phyloP scores from a whole-genome alignment of 35 echinoderm and acorn worm species.

The Stichopus chloronotus region DNA sequence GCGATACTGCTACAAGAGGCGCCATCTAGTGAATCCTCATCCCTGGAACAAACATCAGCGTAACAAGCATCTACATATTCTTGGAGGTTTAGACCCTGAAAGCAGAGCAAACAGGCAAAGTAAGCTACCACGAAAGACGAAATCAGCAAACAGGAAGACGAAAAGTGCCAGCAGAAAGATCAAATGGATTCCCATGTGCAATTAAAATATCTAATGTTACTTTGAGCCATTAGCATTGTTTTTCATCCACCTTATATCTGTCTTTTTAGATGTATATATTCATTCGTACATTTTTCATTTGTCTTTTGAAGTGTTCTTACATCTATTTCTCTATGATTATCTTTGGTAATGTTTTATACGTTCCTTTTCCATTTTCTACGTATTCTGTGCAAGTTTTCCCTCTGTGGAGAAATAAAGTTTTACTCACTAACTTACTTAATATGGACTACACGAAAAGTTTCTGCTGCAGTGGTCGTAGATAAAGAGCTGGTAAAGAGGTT shows the following conservation, averaged over 20 bases:
- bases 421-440: no score
- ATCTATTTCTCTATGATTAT: neutral
- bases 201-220: no score
- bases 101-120: neutral
- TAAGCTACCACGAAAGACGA: neutral
- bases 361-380: no score
- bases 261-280: neutral
- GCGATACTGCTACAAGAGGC: constrained; percentile 71
- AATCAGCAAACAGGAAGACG: neutral
- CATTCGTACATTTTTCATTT: neutral
- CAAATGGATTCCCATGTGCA: no score
- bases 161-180: neutral
- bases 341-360: no score
- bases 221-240: neutral
- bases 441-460: no score
- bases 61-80: constrained; percentile 80
- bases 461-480: no score
- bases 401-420: no score
- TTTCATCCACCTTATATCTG: neutral
- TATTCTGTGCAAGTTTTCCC: no score
- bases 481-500: no score
- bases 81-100: constrained; percentile 66
- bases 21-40: constrained; percentile 6
- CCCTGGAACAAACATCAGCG: constrained; percentile 76
- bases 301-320: neutral